Conservation (phyloP, 1,140 invertebrate genomes). For the Bombus balteatus region DNA sequence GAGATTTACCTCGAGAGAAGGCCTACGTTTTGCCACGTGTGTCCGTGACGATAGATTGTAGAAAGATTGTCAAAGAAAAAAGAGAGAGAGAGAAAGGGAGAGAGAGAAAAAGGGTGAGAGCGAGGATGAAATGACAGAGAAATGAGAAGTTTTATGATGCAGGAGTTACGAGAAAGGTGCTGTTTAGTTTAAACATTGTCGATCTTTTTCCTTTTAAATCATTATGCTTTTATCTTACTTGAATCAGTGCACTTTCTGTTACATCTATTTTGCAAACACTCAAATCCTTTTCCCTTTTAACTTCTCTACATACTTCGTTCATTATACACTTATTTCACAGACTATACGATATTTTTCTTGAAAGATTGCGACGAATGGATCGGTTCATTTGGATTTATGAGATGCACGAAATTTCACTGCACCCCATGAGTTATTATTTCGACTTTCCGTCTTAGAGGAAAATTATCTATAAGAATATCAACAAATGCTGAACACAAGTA, state of each 20-base stretch:
- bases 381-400: conserved; percentile 32
- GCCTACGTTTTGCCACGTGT: conserved; percentile 49
- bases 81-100: neutral
- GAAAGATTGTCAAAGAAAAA: neutral
- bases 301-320: too few relatives aligned
- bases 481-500: conserved; percentile 50
- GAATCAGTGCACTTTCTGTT: neutral
- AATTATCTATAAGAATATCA: conserved; percentile 19
- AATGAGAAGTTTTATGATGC: neutral
- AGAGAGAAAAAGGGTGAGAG: neutral
- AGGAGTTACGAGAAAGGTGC: conserved; percentile 31
- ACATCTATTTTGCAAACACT: neutral
- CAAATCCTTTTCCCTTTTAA: neutral
- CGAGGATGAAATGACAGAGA: neutral
- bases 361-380: conserved; percentile 16
- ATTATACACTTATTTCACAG: neutral
- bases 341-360: neutral
- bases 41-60: conserved; percentile 29
- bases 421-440: conserved; percentile 30
- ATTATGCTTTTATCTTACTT: conserved; percentile 2
- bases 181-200: conserved; percentile 26
- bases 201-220: neutral
- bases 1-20: conserved; percentile 49
- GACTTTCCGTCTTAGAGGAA: neutral
- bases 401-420: conserved; percentile 33